These are phyloP conservation scores for Ochotona curzoniae DNA, from an alignment of 2,113 vertebrate species.

Conservation along the genomic window DNA sequence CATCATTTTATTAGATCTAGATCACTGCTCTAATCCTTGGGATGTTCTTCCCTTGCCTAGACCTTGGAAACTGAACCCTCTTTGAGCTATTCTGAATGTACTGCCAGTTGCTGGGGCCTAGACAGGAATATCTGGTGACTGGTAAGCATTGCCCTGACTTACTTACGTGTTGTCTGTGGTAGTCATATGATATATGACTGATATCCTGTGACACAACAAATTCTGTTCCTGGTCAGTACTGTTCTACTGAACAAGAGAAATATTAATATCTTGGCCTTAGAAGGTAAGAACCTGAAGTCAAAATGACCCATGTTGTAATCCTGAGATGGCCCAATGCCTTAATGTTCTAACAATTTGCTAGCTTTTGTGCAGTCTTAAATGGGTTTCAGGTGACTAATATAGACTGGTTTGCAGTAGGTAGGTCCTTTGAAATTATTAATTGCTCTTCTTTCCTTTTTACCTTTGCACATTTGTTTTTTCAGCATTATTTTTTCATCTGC, in stretches of 20 bases:
- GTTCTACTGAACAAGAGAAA: neutral
- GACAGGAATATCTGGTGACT: neutral
- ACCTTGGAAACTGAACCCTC: neutral
- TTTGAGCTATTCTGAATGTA: neutral
- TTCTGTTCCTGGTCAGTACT: neutral
- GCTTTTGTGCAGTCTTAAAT: neutral
- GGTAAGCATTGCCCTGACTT: neutral
- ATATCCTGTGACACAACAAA: neutral
- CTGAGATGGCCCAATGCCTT: neutral
- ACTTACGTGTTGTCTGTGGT: neutral
- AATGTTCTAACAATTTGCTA: neutral
- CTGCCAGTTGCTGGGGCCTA: neutral
- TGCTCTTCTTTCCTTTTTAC: neutral
- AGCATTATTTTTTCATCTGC: neutral
- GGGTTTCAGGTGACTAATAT: neutral
- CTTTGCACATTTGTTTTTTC: slow-evolving; percentile 41
- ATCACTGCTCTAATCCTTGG: neutral
- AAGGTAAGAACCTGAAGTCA: slow-evolving; percentile 31
- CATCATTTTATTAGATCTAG: neutral
- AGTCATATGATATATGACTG: neutral
- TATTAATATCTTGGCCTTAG: neutral
- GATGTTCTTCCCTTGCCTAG: neutral
- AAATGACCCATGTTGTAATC: neutral
- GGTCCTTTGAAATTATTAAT: neutral
- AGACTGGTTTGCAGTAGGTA: neutral